Base-by-base conservation (phyloP, 2,797 vertebrate species). In the Typhlichthys subterraneus region DNA sequence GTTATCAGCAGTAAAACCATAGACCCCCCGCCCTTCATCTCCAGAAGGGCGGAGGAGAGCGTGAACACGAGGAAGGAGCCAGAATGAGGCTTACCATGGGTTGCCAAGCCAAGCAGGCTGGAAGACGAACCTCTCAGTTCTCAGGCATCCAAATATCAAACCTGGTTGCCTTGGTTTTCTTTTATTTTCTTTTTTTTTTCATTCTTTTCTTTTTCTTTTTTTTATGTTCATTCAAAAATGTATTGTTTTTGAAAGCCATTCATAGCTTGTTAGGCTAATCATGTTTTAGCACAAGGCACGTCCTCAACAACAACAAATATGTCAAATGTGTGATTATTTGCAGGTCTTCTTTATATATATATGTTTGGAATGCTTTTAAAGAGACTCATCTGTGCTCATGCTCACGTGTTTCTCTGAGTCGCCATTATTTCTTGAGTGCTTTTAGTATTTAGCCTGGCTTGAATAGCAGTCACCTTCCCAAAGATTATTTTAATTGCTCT, bases 1-100 rank as follows among this genome's bases (percentile, higher is more conserved):
- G 77, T 73, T 67, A 65, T 60, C 45, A 46, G 84, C 74, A 78
- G 70, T 86, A 85, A 86, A 86, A 85, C 69, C 49, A 61, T 65
- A 59, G 75, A 75, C 77, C 71, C 45, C 1, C 53, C 9, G 13
- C 15, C 50, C 55, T 9, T 5, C 57, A 74, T 46, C 8, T 6
- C 14, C 38, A 67, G 62, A 73, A 11, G 33, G 5, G n/a, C 31
- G 14, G 12, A 38, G 4, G 23, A 13, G 53, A 55, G 29, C 0
- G 0, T 49, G 38, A 31, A 5, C 12, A 31, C 13, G 23, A 13
- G 71, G 63, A 67, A 73, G 58, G 65, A 62, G 64, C 59, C 70
- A 66, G 51, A 73, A 75, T 59, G 53, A 59, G 61, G 47, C 63
- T 46, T 52, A 59, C 8, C 33, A 38, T 9, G 33, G 33, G 33